Base-by-base conservation (phyloP, 92 coral and sea anemone species). In the Porites cylindrica region DNA sequence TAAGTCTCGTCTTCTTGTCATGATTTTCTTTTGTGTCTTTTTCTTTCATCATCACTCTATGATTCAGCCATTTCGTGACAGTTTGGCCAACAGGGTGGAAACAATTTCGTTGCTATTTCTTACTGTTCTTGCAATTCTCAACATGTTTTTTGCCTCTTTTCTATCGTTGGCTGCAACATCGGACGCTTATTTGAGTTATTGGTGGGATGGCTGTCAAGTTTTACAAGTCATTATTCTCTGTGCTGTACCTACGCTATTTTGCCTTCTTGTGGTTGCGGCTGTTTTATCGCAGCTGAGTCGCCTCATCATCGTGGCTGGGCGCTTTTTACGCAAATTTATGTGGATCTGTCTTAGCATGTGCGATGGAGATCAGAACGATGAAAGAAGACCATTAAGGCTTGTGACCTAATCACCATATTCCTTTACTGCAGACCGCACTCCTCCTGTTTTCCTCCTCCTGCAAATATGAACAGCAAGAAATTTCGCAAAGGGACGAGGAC, bases 1-100 rank as follows among this genome's bases (percentile, higher is more conserved):
- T 18, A n/a, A 80, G 53, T 4, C 76, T 19, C 88, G 92, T 3
- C 83, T 89, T 2, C 59, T 89, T 29, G 68, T 43, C n/a, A 82
- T 83, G 83, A 69, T 59, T 51, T 61, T 89, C 24, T 56, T 69
- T 29, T 65, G 88, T 78, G 83, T 82, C 17, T 81, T 89, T 23
- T 72, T 80, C 62, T 68, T 82, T 62, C 61, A 82, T 51, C 92
- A 89, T 66, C 92, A 89, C 61, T 38, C 52, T 1, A 23, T 23
- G 38, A 32, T 26, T 20, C 82, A 76, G 17, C 88, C 88, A 6
- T 89, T 82, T 64, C 88, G 84, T 69, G 76, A 19, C 4, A 32
- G 38, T 32, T 32, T 3, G 38, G 38, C 38, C 38, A 32, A 32
- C 38, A 32, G 38, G 38, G 76, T 81, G 6, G 92, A 89, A 69